Evolutionary conservation across 2,113 vertebrate species (phyloP).

Genomic region (Megaleporinus macrocephalus): DNA sequence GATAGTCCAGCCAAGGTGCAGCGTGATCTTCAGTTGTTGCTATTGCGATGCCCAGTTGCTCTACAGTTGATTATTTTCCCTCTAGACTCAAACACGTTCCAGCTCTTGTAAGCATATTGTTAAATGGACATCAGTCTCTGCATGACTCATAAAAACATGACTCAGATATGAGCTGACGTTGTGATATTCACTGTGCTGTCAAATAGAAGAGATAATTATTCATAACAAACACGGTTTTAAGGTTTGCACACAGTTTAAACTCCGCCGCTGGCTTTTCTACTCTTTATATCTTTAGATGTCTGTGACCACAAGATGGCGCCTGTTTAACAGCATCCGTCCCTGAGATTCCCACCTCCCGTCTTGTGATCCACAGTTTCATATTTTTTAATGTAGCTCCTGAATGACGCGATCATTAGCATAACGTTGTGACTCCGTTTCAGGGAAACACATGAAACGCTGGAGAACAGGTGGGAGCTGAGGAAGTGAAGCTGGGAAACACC

Average conservation of each 20-base stretch:
- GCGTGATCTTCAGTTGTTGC: not conserved
- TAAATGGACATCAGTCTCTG: too few species aligned
- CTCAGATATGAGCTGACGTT: too few species aligned
- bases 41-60: not conserved
- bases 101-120: too few species aligned
- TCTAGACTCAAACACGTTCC: too few species aligned
- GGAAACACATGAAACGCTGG: not conserved
- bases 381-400: not conserved
- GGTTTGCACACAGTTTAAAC: not conserved
- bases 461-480: not conserved
- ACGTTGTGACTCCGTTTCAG: not conserved
- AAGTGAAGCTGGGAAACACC: not conserved
- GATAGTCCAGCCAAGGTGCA: too few species aligned
- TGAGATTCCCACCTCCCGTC: not conserved
- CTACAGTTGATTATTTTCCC: too few species aligned
- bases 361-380: not conserved
- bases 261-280: not conserved
- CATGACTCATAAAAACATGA: too few species aligned
- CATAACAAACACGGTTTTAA: not conserved
- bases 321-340: constrained; percentile 14
- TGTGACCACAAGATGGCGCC: constrained; percentile 41
- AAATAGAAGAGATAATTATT: too few species aligned
- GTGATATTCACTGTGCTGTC: too few species aligned
- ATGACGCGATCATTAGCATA: not conserved
- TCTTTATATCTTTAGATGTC: too few species aligned